Conservation (phyloP, 2,888 invertebrate species). For the Panorpa germanica region DNA sequence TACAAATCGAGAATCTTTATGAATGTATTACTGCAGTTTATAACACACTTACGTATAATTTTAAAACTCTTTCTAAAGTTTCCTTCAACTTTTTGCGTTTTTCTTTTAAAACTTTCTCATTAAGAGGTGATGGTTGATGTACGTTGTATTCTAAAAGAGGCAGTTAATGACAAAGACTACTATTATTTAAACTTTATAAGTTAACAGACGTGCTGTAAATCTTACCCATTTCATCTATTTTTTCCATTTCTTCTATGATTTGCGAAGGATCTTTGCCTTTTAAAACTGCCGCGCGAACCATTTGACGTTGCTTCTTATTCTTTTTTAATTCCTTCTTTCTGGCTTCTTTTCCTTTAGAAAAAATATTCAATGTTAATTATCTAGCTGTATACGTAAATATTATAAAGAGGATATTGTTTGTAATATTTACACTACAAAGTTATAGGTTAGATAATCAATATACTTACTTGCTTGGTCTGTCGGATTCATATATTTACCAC, state of each 20-base stretch:
- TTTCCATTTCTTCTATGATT: slow-evolving; percentile 87
- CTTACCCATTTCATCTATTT: slow-evolving; percentile 95
- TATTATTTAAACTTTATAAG: slow-evolving; percentile 2
- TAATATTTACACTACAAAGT: slow-evolving; percentile 9
- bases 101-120: slow-evolving; percentile 92
- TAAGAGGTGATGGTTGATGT: slow-evolving; percentile 80
- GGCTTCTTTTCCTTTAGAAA: slow-evolving; percentile 74
- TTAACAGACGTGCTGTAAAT: slow-evolving; percentile 9
- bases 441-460: slow-evolving; percentile 13
- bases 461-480: slow-evolving; percentile 96
- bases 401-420: slow-evolving; percentile 9
- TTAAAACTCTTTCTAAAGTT: slow-evolving; percentile 82
- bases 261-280: slow-evolving; percentile 96
- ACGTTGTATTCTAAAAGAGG: slow-evolving; percentile 73
- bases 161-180: slow-evolving; percentile 8
- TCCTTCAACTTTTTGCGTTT: slow-evolving; percentile 90
- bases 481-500: slow-evolving; percentile 99
- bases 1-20: slow-evolving; percentile 5
- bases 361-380: slow-evolving; percentile 5
- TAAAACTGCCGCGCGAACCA: slow-evolving; percentile 89
- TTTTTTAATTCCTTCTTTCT: slow-evolving; percentile 94
- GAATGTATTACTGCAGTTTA: slow-evolving; percentile 1
- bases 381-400: slow-evolving; percentile 7
- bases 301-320: slow-evolving; percentile 91
- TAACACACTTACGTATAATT: slow-evolving; percentile 74